Base-by-base conservation (phyloP, 2,797 vertebrate species). In the Pogoniulus pusillus region DNA sequence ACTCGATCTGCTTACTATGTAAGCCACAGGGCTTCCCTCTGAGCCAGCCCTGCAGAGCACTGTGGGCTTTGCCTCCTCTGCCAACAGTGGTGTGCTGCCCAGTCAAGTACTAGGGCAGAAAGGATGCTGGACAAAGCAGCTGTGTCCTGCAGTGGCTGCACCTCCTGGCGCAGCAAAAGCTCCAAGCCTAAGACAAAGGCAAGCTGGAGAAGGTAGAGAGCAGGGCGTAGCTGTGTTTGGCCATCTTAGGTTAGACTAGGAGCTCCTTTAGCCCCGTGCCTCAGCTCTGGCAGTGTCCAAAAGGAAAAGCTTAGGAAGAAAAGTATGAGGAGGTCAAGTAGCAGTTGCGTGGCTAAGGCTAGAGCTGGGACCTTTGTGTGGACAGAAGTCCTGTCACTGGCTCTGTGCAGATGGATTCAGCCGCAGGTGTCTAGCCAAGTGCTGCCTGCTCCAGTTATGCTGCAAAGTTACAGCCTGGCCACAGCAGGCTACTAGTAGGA, bases 181-280 rank as follows among this genome's bases (percentile, higher is more conserved):
- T n/a, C n/a, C 1, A 1, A 54, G 74, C 32, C 32, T n/a, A 63
- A 70, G 47, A 53, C 32, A 64, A 47, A 74, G 37, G 34, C 35
- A 15, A 12, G 7, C 10, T 3, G 20, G 73, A 58, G 43, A 63
- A 30, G 24, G 49, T 12, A 27, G 12, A 27, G 72, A 30, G n/a
- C 49, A 45, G 16, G 34, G 8, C 3, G 0, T 22, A 37, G 71
- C 47, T 32, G 37, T 39, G 26, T n/a, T 4, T 7, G 19, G 24
- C 7, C 34, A 37, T 41, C 27, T 27, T 69, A 84, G 37, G 8
- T 34, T 49, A n/a, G 79, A 41, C 14, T 11, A 32, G 64, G 63
- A 80, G 64, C 24, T 75, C 2, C 0, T 29, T 80, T 49, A 29
- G 32, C 29, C 29, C 37, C 0, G 0, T n/a, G 22, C 27, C 57